Percentiles rank a stretch among this genome's conserved stretches.
These are phyloP conservation scores for Ferdinandea cuprea DNA, from an alignment of 2,888 invertebrate genomes.

Conservation along the genomic window DNA sequence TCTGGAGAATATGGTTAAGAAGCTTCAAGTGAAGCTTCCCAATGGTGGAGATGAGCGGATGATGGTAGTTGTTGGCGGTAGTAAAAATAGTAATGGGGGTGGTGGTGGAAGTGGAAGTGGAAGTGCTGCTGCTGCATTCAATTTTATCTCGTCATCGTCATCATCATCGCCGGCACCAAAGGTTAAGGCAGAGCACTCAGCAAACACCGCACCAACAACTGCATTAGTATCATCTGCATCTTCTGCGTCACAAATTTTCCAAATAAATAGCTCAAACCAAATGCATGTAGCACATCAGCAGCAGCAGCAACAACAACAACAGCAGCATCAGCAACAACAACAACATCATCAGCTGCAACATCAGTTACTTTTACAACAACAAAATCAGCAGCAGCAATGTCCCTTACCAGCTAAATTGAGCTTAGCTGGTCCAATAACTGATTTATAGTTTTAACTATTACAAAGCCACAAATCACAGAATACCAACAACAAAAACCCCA, in stretches of 20 bases:
- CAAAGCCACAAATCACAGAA: constrained; percentile 30
- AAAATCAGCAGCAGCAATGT: constrained; percentile 54
- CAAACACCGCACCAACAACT: constrained; percentile 54
- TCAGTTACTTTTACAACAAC: constrained; percentile 20
- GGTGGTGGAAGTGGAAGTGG: no score
- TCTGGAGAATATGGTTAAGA: constrained; percentile 83
- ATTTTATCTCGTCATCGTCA: constrained; percentile 55
- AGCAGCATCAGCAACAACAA: constrained; percentile 40
- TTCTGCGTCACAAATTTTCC: constrained; percentile 66
- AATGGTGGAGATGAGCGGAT: constrained; percentile 76
- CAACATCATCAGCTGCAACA: background rate
- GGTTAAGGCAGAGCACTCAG: constrained; percentile 41
- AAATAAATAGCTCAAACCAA: constrained; percentile 72
- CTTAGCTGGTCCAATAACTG: constrained; percentile 82
- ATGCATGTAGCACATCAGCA: constrained; percentile 58
- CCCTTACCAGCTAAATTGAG: constrained; percentile 79
- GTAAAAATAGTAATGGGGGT: constrained; percentile 67
- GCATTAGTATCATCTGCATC: constrained; percentile 68
- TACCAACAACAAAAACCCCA: constrained; percentile 35
- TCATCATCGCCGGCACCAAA: constrained; percentile 64
- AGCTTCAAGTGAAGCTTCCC: constrained; percentile 78
- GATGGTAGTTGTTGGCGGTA: constrained; percentile 53
- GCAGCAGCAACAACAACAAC: constrained; percentile 55
- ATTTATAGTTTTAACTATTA: constrained; percentile 82
- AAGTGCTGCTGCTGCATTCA: constrained; percentile 65